Evolutionary conservation across 2,797 vertebrate species (phyloP), one percentile per base, ranked within the genome.

Genomic region (Catharus ustulatus): DNA sequence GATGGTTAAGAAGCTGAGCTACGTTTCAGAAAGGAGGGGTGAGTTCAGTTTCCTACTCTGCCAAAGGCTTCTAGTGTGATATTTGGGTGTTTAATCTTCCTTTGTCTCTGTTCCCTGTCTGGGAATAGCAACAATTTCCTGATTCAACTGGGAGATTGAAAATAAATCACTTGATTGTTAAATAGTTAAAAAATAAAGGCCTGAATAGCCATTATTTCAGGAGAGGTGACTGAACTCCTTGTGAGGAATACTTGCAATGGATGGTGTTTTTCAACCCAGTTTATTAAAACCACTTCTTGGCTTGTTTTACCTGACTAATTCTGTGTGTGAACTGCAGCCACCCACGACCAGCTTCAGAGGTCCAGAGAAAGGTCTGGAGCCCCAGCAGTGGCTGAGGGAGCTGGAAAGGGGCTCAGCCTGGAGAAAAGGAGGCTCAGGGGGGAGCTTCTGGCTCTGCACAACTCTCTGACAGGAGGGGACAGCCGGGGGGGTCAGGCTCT

Each of bases 11-110:
- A 89, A 94, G 84, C 88, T 80, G 90, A 94, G 82, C 93, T 90
- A 62, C 75, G 0, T 85, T 93, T 82, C 88, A 89, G 86, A 94
- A 95, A 89, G 82, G 77, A 96, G 88, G 91, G 85, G 91, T 96
- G 91, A 90, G 94, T 96, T 95, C 19, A 19, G 91, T 89, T 91
- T 92, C 85, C 83, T 93, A 82, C 85, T 96, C 85, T 94, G 91
- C 80, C 94, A 91, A 77, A 90, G 82, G 55, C 74, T 94, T 91
- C 91, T 77, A 57, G 81, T 74, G 77, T 58, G 77, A 89, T 93
- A 74, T 62, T 95, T 89, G 94, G 94, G 80, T 94, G 87, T 90
- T 94, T 95, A 91, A 90, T 94, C 89, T 93, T 87, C 73, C 45
- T 92, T 88, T 94, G 91, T 94, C 79, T 96, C 94, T 73, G 58